Evolutionary conservation across 1,140 invertebrate genomes (phyloP), one percentile per base, ranked within the genome.

Genomic region (Drosophila takahashii): DNA sequence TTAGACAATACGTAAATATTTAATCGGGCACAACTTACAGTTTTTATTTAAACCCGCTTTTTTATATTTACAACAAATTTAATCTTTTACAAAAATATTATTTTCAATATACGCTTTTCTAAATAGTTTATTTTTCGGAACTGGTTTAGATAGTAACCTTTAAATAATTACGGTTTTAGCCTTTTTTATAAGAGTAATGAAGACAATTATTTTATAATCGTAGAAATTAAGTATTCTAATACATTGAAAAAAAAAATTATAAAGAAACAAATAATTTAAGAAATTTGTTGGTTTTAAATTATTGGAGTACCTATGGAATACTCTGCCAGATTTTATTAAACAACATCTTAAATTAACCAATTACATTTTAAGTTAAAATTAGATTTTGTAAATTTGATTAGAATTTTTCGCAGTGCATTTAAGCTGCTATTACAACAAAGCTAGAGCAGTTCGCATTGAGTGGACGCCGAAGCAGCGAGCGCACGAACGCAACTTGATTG

Each of bases 401-500:
- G 27, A 6, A 7, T 29, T 5, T 36, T 36, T 16, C 16, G 13
- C 29, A 15, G 56, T 60, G 54, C 29, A 44, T 0, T 6, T 2
- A 9, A 34, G 60, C 53, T 41, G 15, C 26, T 6, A 62, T 32
- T 59, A 32, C 36, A 29, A 16, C 37, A 1, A 62, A 42, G 26
- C 37, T 5, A 45, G 54, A 64, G 54, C 22, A 27, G 61, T 60
- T 67, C 36, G 22, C 64, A 64, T 50, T 64, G 59, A 66, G 58
- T 4, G 29, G 37, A n/a, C 50, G 29, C 15, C 13, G 27, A 53
- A 58, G 39, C 44, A 26, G 22, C 10, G 29, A 18, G 9, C 44
- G n/a, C 29, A 56, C 66, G 41, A 37, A 41, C 50, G 27, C 66
- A 39, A 70, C 50, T 70, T 48, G 64, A 45, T 70, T 69, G 50